Evolutionary conservation across 2,113 vertebrate species (phyloP).

Genomic region (Andinoacara biseriatus): DNA sequence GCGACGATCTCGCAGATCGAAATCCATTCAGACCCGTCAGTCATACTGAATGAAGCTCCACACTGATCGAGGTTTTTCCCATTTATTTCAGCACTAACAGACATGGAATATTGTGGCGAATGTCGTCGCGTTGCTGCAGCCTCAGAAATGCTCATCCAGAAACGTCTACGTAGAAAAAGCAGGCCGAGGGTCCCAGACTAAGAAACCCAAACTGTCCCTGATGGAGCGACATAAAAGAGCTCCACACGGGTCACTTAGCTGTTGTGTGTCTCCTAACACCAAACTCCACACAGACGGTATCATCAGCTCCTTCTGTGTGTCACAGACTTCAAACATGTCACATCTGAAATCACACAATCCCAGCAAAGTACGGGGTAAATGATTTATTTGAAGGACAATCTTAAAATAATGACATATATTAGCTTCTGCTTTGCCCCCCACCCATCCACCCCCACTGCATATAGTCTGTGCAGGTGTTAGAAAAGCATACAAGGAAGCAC

Average conservation of each 20-base stretch:
- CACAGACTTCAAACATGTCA: slow-evolving; percentile 12
- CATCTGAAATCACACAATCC: slow-evolving; percentile 27
- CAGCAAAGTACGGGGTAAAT: neutral
- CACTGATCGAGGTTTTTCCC: slow-evolving; percentile 10
- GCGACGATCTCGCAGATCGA: neutral
- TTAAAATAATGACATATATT: neutral
- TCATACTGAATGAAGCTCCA: slow-evolving; percentile 33
- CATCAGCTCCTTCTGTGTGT: neutral
- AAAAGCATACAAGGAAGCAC: neutral
- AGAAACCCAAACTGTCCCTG: neutral
- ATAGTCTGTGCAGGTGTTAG: neutral
- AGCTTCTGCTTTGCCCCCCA: neutral
- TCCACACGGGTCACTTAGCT: slow-evolving; percentile 14
- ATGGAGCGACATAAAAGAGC: slow-evolving; percentile 3
- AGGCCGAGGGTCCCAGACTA: slow-evolving; percentile 2
- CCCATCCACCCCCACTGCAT: neutral
- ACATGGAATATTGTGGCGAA: slow-evolving; percentile 32
- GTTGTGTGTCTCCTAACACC: neutral
- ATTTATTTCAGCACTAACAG: slow-evolving; percentile 69
- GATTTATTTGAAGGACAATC: neutral
- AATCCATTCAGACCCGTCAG: neutral
- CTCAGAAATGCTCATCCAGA: neutral
- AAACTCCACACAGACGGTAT: slow-evolving; percentile 36
- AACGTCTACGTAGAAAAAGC: neutral
- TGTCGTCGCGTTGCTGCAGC: slow-evolving; percentile 3